Conservation (phyloP, 1,140 invertebrate species). For the Piezodorus guildinii region DNA sequence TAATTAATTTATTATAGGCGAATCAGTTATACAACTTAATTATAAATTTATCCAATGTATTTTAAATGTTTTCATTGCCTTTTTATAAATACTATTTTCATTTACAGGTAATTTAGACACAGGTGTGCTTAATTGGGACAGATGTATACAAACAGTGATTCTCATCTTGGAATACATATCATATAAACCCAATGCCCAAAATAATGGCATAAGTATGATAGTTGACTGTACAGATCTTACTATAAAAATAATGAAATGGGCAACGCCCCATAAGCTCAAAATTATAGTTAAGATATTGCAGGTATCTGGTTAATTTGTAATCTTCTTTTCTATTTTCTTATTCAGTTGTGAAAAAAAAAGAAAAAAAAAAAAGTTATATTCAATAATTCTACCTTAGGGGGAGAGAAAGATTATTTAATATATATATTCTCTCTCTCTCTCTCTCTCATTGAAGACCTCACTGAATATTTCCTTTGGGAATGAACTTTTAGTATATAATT, state of each 20-base stretch:
- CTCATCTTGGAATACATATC: conserved; percentile 26
- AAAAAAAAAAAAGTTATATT: too few species aligned
- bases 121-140: conserved; percentile 21
- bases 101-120: conserved; percentile 26
- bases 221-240: conserved; percentile 26
- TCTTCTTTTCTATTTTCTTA: too few species aligned
- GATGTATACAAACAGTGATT: conserved; percentile 19
- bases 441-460: too few species aligned
- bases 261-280: conserved; percentile 26
- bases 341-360: too few species aligned
- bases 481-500: too few species aligned
- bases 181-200: conserved; percentile 26
- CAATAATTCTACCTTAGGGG: too few species aligned
- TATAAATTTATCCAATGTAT: not conserved
- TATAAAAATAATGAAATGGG: conserved; percentile 28
- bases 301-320: conserved; percentile 14
- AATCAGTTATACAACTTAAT: not conserved
- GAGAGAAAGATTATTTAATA: too few species aligned
- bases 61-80: not conserved
- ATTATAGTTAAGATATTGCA: conserved; percentile 24
- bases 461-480: too few species aligned
- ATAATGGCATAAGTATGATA: conserved; percentile 22
- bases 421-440: too few species aligned
- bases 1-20: too few species aligned
- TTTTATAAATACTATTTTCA: not conserved